Evolutionary conservation across 2,113 vertebrate species (phyloP).

Genomic region (Pteruthius melanotis): DNA sequence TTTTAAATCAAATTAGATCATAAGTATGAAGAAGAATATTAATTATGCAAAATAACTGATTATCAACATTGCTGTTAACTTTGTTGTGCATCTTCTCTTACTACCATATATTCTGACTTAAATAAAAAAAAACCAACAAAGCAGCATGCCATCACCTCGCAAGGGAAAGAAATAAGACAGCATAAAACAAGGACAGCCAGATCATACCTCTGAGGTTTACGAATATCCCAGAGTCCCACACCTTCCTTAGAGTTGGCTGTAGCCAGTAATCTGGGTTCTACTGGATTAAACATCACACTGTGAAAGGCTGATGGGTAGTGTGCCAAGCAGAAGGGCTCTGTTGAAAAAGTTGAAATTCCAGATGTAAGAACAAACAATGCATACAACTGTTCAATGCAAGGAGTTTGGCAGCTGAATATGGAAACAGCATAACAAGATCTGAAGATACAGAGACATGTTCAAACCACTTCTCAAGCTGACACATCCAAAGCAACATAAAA

Average conservation of each 20-base stretch:
- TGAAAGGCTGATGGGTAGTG: conserved; percentile 98
- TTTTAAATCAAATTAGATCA: background rate
- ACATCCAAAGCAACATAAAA: background rate
- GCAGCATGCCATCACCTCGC: background rate
- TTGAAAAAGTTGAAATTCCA: conserved; percentile 40
- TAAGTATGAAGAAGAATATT: background rate
- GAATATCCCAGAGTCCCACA: conserved; percentile 97
- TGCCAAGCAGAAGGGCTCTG: conserved; percentile 98
- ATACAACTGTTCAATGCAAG: background rate
- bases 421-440: conserved; percentile 1
- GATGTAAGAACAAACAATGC: background rate
- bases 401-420: background rate
- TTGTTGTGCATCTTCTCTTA: background rate
- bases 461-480: conserved; percentile 7
- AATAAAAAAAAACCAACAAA: background rate
- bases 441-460: background rate
- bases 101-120: background rate
- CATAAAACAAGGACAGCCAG: background rate
- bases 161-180: background rate
- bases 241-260: conserved; percentile 99
- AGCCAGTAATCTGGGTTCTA: conserved; percentile 92
- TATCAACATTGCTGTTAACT: background rate
- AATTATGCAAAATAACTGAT: background rate
- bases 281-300: conserved; percentile 99
- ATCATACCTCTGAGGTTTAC: conserved; percentile 93